phyloP scores from a whole-genome alignment of 2,888 invertebrate genomes.

The Cephus nigrinus region DNA sequence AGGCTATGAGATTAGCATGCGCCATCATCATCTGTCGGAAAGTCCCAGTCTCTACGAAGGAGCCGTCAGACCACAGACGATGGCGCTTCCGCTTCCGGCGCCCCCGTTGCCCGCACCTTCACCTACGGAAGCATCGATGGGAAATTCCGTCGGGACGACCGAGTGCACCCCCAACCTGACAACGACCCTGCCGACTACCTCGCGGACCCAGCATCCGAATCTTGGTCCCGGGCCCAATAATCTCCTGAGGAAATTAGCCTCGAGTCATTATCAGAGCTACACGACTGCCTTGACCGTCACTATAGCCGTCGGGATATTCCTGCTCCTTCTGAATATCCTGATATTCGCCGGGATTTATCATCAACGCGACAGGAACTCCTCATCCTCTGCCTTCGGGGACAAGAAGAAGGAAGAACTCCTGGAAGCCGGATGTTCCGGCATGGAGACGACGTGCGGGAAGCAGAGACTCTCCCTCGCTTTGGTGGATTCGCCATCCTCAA shows the following conservation, averaged over 20 bases:
- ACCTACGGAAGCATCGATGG: constrained; percentile 66
- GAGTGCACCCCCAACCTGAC: constrained; percentile 80
- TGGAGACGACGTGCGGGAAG: constrained; percentile 67
- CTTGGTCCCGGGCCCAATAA: constrained; percentile 75
- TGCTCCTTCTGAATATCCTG: constrained; percentile 82
- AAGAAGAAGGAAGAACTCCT: constrained; percentile 83
- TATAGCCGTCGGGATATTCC: constrained; percentile 86
- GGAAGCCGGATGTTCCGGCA: constrained; percentile 78
- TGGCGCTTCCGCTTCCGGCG: constrained; percentile 73
- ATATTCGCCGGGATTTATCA: constrained; percentile 92
- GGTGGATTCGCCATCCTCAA: constrained; percentile 49
- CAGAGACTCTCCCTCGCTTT: constrained; percentile 56
- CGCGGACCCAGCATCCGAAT: constrained; percentile 49
- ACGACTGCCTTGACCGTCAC: constrained; percentile 90
- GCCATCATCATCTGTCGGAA: constrained; percentile 88
- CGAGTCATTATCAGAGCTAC: constrained; percentile 88
- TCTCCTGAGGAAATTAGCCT: constrained; percentile 80
- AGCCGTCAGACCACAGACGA: constrained; percentile 80
- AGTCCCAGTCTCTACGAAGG: constrained; percentile 69
- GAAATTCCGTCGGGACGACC: constrained; percentile 70
- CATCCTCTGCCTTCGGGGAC: constrained; percentile 67
- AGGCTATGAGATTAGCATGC: constrained; percentile 86
- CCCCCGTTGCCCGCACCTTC: constrained; percentile 68
- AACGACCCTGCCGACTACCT: constrained; percentile 43
- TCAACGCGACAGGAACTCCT: constrained; percentile 74